phyloP scores from a whole-genome alignment of 30 jellyfish, hydroid and myxozoan species.

The Cassiopea xamachana region DNA sequence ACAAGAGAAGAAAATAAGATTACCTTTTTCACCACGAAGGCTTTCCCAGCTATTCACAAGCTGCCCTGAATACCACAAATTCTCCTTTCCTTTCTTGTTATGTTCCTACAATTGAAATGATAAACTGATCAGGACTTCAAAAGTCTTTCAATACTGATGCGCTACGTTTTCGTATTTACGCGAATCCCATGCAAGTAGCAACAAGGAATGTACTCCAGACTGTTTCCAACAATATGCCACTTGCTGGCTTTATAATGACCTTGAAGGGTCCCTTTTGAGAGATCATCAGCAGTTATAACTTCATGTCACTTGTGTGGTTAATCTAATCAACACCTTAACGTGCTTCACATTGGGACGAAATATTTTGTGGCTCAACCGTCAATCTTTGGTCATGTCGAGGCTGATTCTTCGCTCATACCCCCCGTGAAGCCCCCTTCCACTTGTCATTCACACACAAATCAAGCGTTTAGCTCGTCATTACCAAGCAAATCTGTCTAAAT shows the following conservation, averaged over 20 bases:
- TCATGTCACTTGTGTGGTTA: conserved; percentile 70
- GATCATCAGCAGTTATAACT: conserved; percentile 64
- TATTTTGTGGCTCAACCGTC: conserved; percentile 48
- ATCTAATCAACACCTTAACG: conserved; percentile 75
- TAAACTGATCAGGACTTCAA: background rate
- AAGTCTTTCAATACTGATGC: background rate
- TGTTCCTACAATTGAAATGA: background rate
- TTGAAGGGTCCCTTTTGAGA: conserved; percentile 67
- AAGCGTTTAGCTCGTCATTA: conserved; percentile 68
- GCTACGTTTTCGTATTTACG: background rate
- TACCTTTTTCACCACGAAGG: no score
- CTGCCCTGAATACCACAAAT: background rate
- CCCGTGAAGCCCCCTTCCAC: conserved; percentile 60
- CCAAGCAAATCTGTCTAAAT: conserved; percentile 27
- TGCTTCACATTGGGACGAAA: conserved; percentile 57
- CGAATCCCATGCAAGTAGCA: background rate
- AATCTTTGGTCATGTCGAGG: conserved; percentile 53
- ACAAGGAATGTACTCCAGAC: conserved; percentile 12
- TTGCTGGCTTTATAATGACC: conserved; percentile 80
- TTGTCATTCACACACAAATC: conserved; percentile 49
- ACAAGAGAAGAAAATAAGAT: no score
- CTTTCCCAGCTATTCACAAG: background rate
- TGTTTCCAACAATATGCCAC: conserved; percentile 21
- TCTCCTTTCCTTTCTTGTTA: background rate
- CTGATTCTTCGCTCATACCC: conserved; percentile 58